A percentile compares a stretch with the other conserved stretches of the same genome.
Conservation (phyloP, 2,113 vertebrate genomes). For the Callocephalon fimbriatum region DNA sequence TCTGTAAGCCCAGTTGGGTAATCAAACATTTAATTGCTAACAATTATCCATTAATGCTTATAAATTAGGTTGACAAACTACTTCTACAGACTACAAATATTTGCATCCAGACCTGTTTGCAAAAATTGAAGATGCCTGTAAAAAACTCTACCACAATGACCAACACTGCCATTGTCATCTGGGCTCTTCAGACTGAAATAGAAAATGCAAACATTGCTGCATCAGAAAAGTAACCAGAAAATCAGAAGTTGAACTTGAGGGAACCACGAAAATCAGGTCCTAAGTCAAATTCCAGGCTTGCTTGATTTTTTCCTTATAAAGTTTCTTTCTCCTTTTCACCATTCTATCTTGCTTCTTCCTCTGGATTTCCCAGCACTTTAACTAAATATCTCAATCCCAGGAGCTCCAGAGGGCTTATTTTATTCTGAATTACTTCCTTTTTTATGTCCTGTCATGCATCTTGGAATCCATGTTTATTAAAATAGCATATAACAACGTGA, state of each 20-base stretch:
- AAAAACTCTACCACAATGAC: neutral
- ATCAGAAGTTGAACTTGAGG: neutral
- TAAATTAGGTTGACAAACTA: constrained; percentile 59
- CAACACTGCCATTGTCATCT: neutral
- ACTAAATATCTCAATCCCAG: neutral
- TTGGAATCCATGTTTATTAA: neutral
- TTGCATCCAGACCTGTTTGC: constrained; percentile 14
- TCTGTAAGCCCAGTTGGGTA: constrained; percentile 56
- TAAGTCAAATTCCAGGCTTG: neutral
- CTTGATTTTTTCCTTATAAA: neutral
- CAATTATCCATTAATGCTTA: constrained; percentile 67
- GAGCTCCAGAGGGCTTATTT: neutral
- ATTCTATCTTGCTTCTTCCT: neutral
- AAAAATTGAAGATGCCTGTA: neutral
- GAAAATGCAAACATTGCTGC: neutral
- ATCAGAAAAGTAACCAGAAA: neutral
- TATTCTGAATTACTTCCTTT: constrained; percentile 17
- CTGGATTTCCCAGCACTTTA: neutral
- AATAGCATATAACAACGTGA: neutral
- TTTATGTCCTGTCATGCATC: neutral
- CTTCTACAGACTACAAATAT: constrained; percentile 51
- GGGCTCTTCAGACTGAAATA: neutral
- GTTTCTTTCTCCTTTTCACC: neutral
- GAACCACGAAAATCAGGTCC: neutral
- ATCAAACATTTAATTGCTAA: constrained; percentile 67